A percentile compares a stretch with the other conserved stretches of the same genome.
These are phyloP conservation scores for Phenganax subtilis DNA, from an alignment of 92 coral and sea anemone genomes.

Conservation along the genomic window DNA sequence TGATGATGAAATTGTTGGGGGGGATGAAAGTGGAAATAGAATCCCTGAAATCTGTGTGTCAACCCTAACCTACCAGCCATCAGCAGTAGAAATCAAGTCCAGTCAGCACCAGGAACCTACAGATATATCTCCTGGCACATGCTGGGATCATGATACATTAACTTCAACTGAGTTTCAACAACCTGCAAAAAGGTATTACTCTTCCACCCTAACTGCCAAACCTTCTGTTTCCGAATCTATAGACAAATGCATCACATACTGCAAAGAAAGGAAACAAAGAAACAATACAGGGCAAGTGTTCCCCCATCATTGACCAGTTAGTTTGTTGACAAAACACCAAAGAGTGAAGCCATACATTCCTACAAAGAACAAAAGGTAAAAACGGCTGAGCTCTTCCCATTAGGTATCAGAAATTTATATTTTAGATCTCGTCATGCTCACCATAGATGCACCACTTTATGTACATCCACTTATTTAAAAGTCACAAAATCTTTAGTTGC, in stretches of 20 bases:
- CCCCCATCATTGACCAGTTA: slow-evolving; percentile 35
- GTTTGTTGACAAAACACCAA: slow-evolving; percentile 27
- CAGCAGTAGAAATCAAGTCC: too few relatives aligned
- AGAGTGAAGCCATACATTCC: slow-evolving; percentile 28
- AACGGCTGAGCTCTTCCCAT: slow-evolving; percentile 27
- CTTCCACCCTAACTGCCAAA: too few relatives aligned
- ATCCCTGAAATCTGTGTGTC: too few relatives aligned
- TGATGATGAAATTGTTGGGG: too few relatives aligned
- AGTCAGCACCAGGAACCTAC: too few relatives aligned
- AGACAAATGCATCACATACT: slow-evolving; percentile 25
- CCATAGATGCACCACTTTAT: not conserved
- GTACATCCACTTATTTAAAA: not conserved
- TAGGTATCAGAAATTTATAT: slow-evolving; percentile 23
- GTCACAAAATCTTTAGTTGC: slow-evolving; percentile 14
- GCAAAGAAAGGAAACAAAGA: slow-evolving; percentile 20
- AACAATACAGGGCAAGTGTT: slow-evolving; percentile 21
- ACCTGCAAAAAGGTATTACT: too few relatives aligned
- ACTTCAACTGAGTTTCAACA: too few relatives aligned
- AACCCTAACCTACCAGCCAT: too few relatives aligned
- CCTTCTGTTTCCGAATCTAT: not conserved
- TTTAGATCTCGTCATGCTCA: not conserved
- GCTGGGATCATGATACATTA: too few relatives aligned
- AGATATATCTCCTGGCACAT: too few relatives aligned
- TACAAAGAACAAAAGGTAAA: slow-evolving; percentile 28
- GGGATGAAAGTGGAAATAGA: too few relatives aligned